A percentile compares a stretch with the other conserved stretches of the same genome.
Evolutionary conservation across 2,888 invertebrate species (phyloP).

Genomic region (Colletes collaris): DNA sequence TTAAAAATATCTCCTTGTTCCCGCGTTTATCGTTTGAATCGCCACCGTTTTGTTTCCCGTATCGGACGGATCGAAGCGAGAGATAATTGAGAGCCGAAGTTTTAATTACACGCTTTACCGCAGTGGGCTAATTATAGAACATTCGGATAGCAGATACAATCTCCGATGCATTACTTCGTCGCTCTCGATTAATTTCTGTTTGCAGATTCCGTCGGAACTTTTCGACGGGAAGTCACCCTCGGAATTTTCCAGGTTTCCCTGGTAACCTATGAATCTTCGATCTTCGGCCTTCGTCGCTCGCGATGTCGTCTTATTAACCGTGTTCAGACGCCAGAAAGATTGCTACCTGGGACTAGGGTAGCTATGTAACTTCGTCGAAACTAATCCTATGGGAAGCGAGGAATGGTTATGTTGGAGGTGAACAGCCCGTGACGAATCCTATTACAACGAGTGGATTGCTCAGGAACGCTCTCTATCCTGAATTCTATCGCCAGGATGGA

Average conservation of each 20-base stretch:
- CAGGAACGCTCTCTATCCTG: slow-evolving; percentile 37
- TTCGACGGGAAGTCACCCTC: not conserved
- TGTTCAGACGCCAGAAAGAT: slow-evolving; percentile 37
- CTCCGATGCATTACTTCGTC: slow-evolving; percentile 16
- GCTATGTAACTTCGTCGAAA: slow-evolving; percentile 47
- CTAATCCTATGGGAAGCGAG: slow-evolving; percentile 54
- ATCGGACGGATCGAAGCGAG: not conserved
- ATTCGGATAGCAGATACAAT: not conserved
- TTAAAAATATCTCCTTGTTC: too few species aligned
- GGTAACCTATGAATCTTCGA: slow-evolving; percentile 35
- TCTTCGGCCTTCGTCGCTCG: slow-evolving; percentile 11
- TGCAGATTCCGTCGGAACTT: slow-evolving; percentile 2
- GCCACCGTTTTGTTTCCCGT: not conserved
- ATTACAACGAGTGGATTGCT: slow-evolving; percentile 72
- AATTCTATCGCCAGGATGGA: slow-evolving; percentile 12
- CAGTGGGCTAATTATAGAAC: not conserved
- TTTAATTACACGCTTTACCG: not conserved
- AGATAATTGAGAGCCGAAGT: not conserved
- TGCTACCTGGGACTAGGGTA: not conserved
- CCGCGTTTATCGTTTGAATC: too few species aligned
- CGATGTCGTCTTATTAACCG: slow-evolving; percentile 52
- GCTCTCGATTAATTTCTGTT: slow-evolving; percentile 19
- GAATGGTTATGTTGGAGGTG: slow-evolving; percentile 19
- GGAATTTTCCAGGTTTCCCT: slow-evolving; percentile 36
- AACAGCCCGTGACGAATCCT: slow-evolving; percentile 69